Base-by-base conservation (phyloP, 2,888 invertebrate genomes). In the Orthosia gothica region DNA sequence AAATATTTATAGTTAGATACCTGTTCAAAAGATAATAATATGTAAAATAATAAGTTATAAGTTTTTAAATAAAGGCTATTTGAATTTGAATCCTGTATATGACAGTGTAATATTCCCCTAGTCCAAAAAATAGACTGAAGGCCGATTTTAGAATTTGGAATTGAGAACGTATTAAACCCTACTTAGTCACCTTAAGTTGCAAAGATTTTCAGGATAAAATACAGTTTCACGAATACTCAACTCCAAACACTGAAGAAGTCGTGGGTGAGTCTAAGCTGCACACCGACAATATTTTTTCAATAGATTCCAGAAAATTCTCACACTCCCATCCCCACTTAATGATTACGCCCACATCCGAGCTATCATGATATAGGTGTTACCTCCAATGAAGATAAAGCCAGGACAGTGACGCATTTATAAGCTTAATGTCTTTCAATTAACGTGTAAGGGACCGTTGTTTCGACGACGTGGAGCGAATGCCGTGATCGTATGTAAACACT, bases 391-490 rank as follows among this genome's bases (percentile, higher is more conserved):
- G 89, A 87, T 84, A 82, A 74, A 79, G 62, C 32, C 70, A 70
- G 18, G 59, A 66, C 65, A 59, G 64, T 76, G 66, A 85, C 74
- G 63, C 83, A 84, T 79, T 79, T 73, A 87, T 79, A 74, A 87
- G 81, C 87, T 85, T 91, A 92, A 92, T 92, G 89, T 79, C 62
- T 87, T 89, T 89, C 92, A 91, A 93, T 93, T 92, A 93, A 91
- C 88, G 82, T 82, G 90, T 89, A 87, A 89, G 86, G 70, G 78
- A 81, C 76, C 65, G 79, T 82, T 77, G 86, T 79, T 80, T 73
- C 50, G 70, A 50, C 78, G 72, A 78, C 74, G 80, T 79, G 83
- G 74, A 32, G 32, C 74, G 77, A 83, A 85, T 62, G 82, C 84
- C 74, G 76, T 85, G 74, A 82, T 79, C 82, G 73, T 87, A 88